phyloP scores from a whole-genome alignment of 1,140 invertebrate species.

The Sarcophaga bullata region DNA sequence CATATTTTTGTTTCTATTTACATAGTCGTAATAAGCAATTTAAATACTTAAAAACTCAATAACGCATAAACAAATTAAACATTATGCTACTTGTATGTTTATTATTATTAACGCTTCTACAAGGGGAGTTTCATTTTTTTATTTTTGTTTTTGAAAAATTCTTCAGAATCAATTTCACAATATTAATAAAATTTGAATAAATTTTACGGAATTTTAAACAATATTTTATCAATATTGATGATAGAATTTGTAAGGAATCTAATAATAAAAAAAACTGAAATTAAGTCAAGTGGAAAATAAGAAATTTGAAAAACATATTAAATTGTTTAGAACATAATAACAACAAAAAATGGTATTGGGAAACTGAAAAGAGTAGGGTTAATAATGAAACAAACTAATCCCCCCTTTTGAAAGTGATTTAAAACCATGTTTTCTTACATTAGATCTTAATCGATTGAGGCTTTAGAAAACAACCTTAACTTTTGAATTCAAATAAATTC shows the following conservation, averaged over 20 bases:
- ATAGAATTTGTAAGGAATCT: background rate
- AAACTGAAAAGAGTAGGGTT: background rate
- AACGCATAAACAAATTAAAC: background rate
- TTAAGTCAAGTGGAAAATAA: slow-evolving; percentile 25
- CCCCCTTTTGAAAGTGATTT: too few species aligned
- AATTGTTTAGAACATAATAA: background rate
- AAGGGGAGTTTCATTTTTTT: background rate
- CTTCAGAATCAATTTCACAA: slow-evolving; percentile 37
- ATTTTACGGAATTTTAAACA: slow-evolving; percentile 34
- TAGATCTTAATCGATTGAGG: too few species aligned
- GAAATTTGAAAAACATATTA: background rate
- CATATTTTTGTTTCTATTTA: too few species aligned
- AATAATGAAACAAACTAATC: background rate
- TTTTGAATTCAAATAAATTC: too few species aligned
- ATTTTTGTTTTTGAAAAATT: too few species aligned
- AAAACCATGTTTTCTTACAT: too few species aligned
- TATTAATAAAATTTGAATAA: slow-evolving; percentile 37
- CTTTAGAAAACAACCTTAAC: too few species aligned
- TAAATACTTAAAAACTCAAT: slow-evolving; percentile 6
- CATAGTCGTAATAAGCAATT: background rate
- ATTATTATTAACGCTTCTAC: too few species aligned
- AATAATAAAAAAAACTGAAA: background rate
- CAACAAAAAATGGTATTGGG: background rate
- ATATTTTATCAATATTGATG: slow-evolving; percentile 17
- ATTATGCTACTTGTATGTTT: background rate